Conservation (phyloP, 2,888 invertebrate genomes). For the Helicoverpa assulta region DNA sequence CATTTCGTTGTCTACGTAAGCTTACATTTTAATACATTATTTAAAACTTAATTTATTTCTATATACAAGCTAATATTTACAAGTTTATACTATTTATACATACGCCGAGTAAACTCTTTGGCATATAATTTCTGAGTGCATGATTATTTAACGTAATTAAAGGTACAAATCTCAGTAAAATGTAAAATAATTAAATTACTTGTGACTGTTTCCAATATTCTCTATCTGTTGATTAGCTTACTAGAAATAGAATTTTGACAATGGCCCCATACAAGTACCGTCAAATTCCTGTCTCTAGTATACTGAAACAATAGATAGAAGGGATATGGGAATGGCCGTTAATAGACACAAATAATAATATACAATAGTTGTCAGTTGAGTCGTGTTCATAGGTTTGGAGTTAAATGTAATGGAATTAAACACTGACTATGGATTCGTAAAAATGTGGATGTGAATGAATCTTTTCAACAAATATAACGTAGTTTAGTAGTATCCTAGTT, state of each 20-base stretch:
- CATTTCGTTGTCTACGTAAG: slow-evolving; percentile 66
- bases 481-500: no score
- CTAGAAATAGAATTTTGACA: no score
- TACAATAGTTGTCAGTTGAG: neutral
- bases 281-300: no score
- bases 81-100: slow-evolving; percentile 63
- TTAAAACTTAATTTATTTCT: slow-evolving; percentile 33
- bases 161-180: slow-evolving; percentile 33
- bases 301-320: no score
- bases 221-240: no score
- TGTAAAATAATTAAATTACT: neutral
- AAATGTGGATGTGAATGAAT: neutral
- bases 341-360: neutral
- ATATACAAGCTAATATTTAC: slow-evolving; percentile 58
- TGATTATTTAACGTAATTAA: slow-evolving; percentile 32
- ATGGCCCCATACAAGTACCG: no score
- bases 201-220: no score
- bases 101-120: slow-evolving; percentile 83
- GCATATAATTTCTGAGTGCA: slow-evolving; percentile 77
- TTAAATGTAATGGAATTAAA: neutral
- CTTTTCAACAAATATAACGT: no score
- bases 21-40: neutral
- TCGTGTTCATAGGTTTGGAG: slow-evolving; percentile 15
- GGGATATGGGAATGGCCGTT: no score
- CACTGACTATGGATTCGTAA: neutral